Percentiles rank a stretch among this genome's conserved stretches.
These are phyloP conservation scores for Caranx melampygus DNA, from an alignment of 2,113 vertebrate species.

Conservation along the genomic window DNA sequence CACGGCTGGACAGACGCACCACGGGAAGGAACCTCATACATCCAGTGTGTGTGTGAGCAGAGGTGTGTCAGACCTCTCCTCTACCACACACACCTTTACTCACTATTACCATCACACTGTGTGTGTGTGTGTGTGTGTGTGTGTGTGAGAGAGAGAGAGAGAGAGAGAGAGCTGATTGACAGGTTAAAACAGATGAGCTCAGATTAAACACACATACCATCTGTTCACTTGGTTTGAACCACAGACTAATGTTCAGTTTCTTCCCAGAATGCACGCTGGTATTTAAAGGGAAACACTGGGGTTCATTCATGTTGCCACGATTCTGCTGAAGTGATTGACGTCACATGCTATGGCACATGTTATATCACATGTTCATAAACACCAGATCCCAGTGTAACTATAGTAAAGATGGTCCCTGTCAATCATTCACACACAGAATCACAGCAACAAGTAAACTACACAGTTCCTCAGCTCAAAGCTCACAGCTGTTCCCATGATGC, in stretches of 20 bases:
- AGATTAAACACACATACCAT: constrained; percentile 52
- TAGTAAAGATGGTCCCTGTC: no score
- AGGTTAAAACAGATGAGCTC: constrained; percentile 17
- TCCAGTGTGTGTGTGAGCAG: neutral
- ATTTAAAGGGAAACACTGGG: neutral
- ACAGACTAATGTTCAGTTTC: neutral
- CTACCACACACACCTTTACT: neutral
- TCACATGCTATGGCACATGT: no score
- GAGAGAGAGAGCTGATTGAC: neutral
- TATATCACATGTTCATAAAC: no score
- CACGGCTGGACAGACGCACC: neutral
- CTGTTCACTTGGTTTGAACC: constrained; percentile 9
- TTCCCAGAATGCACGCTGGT: constrained; percentile 7
- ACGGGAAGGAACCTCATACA: no score
- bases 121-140: constrained; percentile 12
- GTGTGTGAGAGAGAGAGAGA: neutral
- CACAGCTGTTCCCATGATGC: constrained; percentile 20
- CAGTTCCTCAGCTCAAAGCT: neutral
- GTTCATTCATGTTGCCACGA: constrained; percentile 1
- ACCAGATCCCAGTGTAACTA: no score
- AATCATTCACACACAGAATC: no score
- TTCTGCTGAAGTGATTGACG: neutral
- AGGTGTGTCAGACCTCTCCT: constrained; percentile 6
- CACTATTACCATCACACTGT: neutral
- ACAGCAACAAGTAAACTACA: no score